phyloP scores from a whole-genome alignment of 2,113 vertebrate species.

The Rhinoptilus africanus region DNA sequence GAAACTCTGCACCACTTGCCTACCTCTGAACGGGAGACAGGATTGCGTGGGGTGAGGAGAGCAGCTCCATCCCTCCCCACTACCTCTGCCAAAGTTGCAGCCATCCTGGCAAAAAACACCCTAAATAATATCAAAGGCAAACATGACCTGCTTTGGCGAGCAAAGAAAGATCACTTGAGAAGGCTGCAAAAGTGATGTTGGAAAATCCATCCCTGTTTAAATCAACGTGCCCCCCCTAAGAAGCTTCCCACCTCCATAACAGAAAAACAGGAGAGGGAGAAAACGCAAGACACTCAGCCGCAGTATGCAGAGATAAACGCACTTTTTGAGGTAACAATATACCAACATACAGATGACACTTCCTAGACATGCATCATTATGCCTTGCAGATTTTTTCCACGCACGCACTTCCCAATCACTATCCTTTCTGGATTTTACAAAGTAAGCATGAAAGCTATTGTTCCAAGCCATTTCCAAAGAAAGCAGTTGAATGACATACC shows the following conservation, averaged over 20 bases:
- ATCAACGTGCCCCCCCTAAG: not conserved
- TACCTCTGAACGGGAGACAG: not conserved
- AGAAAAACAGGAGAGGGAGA: not conserved
- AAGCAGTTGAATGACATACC: slow-evolving; percentile 42
- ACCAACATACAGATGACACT: not conserved
- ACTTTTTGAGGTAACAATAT: not conserved
- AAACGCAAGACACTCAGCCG: accelerated
- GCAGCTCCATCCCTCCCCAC: not conserved
- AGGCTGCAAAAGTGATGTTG: not conserved
- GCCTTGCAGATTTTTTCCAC: not conserved
- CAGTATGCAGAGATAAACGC: not conserved
- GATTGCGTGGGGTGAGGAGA: accelerated
- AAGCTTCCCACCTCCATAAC: not conserved
- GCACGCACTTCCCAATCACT: not conserved
- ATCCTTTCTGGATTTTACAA: slow-evolving; percentile 28
- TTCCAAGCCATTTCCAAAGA: slow-evolving; percentile 65
- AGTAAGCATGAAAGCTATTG: slow-evolving; percentile 57
- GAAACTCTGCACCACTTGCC: accelerated
- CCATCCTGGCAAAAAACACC: not conserved
- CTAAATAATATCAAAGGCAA: not conserved
- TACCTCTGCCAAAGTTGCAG: not conserved
- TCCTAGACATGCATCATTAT: not conserved
- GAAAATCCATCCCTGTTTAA: not conserved
- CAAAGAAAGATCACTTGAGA: not conserved
- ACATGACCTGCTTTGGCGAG: not conserved